phyloP scores from a whole-genome alignment of 1,140 invertebrate species.

The Caerostris darwini region DNA sequence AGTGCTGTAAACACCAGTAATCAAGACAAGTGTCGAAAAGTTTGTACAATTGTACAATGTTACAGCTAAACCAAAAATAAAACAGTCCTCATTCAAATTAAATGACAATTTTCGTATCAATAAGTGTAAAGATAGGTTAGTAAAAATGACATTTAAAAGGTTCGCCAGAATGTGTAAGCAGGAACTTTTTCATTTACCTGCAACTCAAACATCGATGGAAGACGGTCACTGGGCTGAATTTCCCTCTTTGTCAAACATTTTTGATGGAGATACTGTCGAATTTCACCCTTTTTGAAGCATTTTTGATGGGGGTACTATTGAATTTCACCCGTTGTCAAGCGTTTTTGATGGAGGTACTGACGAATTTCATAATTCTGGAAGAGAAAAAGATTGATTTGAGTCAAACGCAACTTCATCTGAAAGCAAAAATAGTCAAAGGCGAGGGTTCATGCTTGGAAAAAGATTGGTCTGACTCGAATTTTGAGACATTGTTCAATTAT shows the following conservation, averaged over 20 bases:
- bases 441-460: background rate
- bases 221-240: conserved; percentile 43
- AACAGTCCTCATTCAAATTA: too few species aligned
- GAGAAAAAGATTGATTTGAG: conserved; percentile 37
- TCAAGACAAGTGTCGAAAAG: too few species aligned
- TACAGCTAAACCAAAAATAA: too few species aligned
- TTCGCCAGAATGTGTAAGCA: background rate
- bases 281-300: conserved; percentile 17
- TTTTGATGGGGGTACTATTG: background rate
- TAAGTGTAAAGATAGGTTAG: too few species aligned
- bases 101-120: too few species aligned
- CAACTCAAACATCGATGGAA: conserved; percentile 30
- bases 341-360: background rate
- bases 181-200: conserved; percentile 49
- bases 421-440: conserved; percentile 38
- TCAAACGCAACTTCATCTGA: background rate
- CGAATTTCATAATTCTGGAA: background rate
- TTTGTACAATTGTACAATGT: too few species aligned
- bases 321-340: conserved; percentile 45
- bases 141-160: too few species aligned
- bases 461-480: background rate
- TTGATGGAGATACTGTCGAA: background rate
- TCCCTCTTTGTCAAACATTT: conserved; percentile 26
- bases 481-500: conserved; percentile 59
- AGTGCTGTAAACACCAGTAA: too few species aligned